Base-by-base conservation (phyloP, 2,888 invertebrate genomes). In the Trachelus tabidus region DNA sequence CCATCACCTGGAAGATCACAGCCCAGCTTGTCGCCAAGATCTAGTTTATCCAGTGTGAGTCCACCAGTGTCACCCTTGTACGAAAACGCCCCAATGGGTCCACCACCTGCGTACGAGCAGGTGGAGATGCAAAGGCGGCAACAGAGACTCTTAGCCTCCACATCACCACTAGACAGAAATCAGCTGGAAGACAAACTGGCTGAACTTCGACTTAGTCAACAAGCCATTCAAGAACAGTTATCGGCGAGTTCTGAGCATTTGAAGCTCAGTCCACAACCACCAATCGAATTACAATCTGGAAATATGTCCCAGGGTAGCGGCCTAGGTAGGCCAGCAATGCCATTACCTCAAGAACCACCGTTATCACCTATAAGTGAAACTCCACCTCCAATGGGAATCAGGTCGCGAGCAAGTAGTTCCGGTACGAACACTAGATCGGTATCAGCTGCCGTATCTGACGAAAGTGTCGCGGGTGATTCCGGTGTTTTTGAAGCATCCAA, bases 361-460 rank as follows among this genome's bases (percentile, higher is more conserved):
- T 92, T 97, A 4, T 97, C 97, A 0, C 97, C 97, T 0, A 97
- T 97, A 83, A 97, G 96, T 34, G 97, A 97, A 91, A 97, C 96
- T 4, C 96, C 97, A 9, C 96, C 96, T 1, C 92, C 92, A 1
- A 93, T 95, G 76, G 90, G 91, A 15, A 90, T 87, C 31, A 85
- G 91, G 34, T 91, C 91, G 11, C 88, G 91, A 56, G 91, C 91
- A 3, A 91, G 91, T 77, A 91, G 91, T 80, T 91, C 93, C 87
- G 96, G 96, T 76, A 96, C 96, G 76, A 97, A 97, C 89, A 97
- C 97, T 82, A 94, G 97, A 89, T 97, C 97, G 68, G 98, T 98
- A 73, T 98, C 98, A 33, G 98, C 98, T 69, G 98, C 98, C 68
- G 98, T 98, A 31, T 98, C 98, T 91, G 98, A 98, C 91, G 99